These are phyloP conservation scores for Neria commutata DNA, from an alignment of 2,888 invertebrate species.

Conservation along the genomic window DNA sequence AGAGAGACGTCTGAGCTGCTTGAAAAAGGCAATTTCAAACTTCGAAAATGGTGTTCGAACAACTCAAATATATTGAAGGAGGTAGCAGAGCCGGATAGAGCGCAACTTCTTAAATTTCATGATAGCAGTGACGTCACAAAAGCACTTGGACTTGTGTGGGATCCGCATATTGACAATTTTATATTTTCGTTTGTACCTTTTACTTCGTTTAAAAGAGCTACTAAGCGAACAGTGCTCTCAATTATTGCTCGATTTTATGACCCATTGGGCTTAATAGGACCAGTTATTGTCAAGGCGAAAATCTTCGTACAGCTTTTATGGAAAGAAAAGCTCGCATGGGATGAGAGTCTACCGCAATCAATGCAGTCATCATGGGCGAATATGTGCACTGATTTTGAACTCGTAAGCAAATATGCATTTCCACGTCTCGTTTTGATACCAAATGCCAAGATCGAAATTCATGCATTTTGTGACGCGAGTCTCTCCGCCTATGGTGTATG, in stretches of 20 bases:
- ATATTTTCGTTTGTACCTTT: constrained; percentile 15
- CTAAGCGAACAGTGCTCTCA: neutral
- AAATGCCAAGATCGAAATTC: constrained; percentile 7
- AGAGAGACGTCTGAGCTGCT: constrained; percentile 4
- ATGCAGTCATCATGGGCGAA: constrained; percentile 6
- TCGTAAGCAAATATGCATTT: constrained; percentile 16
- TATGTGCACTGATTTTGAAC: constrained; percentile 5
- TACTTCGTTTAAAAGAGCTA: constrained; percentile 4
- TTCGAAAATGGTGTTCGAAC: constrained; percentile 16
- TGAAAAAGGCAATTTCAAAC: constrained; percentile 6
- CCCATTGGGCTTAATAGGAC: neutral
- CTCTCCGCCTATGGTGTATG: constrained; percentile 16
- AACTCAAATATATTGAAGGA: constrained; percentile 2
- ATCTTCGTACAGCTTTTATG: constrained; percentile 23
- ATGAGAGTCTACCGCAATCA: constrained; percentile 19
- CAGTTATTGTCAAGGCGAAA: constrained; percentile 6
- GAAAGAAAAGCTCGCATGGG: constrained; percentile 23
- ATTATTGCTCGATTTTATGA: neutral
- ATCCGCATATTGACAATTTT: constrained; percentile 19
- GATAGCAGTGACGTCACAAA: constrained; percentile 24
- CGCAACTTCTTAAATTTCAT: constrained; percentile 20
- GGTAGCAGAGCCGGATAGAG: constrained; percentile 17
- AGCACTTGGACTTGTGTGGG: constrained; percentile 22
- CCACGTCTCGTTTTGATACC: constrained; percentile 13
- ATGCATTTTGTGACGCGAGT: constrained; percentile 21